phyloP scores from a whole-genome alignment of 1,140 invertebrate species.

The Cydia splendana region DNA sequence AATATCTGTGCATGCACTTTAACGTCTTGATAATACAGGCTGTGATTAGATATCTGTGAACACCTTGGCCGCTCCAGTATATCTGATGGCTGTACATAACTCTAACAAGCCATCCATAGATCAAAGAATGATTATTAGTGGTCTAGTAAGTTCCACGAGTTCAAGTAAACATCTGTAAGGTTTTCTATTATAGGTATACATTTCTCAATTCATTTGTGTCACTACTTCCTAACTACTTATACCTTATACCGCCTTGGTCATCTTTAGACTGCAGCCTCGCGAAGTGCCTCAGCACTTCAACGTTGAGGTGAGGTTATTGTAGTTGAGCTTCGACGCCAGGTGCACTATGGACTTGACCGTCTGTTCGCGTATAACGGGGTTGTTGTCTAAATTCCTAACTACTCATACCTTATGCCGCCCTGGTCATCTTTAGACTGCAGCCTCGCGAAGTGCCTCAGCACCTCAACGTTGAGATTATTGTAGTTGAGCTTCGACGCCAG shows the following conservation, averaged over 20 bases:
- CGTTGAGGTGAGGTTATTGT: constrained; percentile 95
- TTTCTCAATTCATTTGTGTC: too few species aligned
- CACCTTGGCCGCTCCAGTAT: too few species aligned
- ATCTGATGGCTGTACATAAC: too few species aligned
- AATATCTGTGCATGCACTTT: too few species aligned
- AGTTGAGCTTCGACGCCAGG: constrained; percentile 97
- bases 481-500: constrained; percentile 98
- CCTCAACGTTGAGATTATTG: constrained; percentile 98
- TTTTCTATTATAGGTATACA: too few species aligned
- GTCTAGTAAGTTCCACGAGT: too few species aligned
- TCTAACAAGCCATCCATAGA: too few species aligned
- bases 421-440: constrained; percentile 97
- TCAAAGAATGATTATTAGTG: too few species aligned
- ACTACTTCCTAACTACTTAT: not conserved
- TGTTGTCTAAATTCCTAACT: not conserved
- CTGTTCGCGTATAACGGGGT: constrained; percentile 95
- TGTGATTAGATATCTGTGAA: too few species aligned
- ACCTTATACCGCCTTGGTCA: constrained; percentile 91
- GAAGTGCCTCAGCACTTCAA: constrained; percentile 97
- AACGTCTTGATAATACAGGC: too few species aligned
- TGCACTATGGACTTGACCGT: constrained; percentile 98
- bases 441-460: constrained; percentile 96
- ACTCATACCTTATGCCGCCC: constrained; percentile 83
- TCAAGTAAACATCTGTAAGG: too few species aligned
- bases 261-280: constrained; percentile 96